Evolutionary conservation across 1,140 invertebrate species (phyloP).

Genomic region (Drosophila miranda): DNA sequence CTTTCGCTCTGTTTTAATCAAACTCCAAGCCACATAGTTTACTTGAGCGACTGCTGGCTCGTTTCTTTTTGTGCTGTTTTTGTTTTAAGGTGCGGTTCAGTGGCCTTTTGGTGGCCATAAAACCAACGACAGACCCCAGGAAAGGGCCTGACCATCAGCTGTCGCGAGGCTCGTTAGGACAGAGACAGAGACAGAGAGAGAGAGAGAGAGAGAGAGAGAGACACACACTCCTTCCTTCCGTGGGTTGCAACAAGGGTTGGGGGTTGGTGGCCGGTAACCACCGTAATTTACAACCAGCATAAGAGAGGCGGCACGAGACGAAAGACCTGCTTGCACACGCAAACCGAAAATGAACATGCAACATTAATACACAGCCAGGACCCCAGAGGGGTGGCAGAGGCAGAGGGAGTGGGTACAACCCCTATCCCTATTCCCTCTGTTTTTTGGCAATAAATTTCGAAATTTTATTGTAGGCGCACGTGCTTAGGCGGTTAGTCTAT

Average conservation of each 20-base stretch:
- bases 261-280: constrained; percentile 33
- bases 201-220: no score
- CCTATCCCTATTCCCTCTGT: constrained; percentile 6
- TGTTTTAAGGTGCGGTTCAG: constrained; percentile 80
- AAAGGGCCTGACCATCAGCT: constrained; percentile 67
- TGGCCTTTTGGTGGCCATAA: constrained; percentile 76
- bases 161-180: constrained; percentile 59
- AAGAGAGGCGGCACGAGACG: constrained; percentile 1
- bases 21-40: constrained; percentile 70
- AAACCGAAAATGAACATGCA: constrained; percentile 70
- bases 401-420: neutral
- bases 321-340: constrained; percentile 55
- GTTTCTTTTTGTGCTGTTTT: neutral
- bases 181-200: no score
- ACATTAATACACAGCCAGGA: constrained; percentile 45
- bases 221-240: constrained; percentile 6
- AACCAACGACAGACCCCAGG: constrained; percentile 52
- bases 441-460: constrained; percentile 54
- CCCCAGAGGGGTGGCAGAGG: neutral
- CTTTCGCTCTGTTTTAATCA: constrained; percentile 70
- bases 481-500: constrained; percentile 22
- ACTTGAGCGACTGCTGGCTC: constrained; percentile 57
- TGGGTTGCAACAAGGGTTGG: constrained; percentile 61
- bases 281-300: constrained; percentile 66
- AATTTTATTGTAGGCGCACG: constrained; percentile 68